Conservation (phyloP, 2,797 vertebrate genomes). For the Pseudocheirus occidentalis region DNA sequence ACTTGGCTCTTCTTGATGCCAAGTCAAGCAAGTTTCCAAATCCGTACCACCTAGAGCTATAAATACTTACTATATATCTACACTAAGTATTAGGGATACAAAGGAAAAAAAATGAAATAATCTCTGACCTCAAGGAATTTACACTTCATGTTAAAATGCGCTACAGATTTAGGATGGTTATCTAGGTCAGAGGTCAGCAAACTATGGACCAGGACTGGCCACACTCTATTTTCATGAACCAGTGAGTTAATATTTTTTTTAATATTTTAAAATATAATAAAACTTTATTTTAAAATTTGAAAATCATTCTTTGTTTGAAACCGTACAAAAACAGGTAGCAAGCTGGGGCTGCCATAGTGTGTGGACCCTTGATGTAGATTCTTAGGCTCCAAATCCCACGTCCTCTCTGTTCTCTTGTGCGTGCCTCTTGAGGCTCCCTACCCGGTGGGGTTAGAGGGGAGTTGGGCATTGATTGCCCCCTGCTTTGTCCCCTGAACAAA, state of each 20-base stretch:
- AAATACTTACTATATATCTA: neutral
- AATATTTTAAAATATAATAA: neutral
- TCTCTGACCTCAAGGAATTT: neutral
- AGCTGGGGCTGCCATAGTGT: neutral
- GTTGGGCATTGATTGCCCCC: neutral
- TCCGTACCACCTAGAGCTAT: neutral
- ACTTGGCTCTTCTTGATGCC: neutral
- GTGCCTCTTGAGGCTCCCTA: neutral
- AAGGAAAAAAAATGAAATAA: neutral
- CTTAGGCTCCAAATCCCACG: too few relatives aligned
- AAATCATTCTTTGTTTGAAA: neutral
- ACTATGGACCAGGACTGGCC: neutral
- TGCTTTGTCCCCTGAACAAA: neutral
- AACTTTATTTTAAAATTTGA: neutral
- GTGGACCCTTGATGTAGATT: neutral
- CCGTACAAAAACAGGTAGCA: neutral
- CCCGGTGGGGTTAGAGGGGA: neutral
- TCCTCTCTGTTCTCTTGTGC: neutral
- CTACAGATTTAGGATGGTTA: neutral
- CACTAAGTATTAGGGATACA: neutral
- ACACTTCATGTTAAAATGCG: neutral
- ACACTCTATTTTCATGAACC: neutral
- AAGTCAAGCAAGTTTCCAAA: neutral
- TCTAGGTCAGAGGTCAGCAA: neutral
- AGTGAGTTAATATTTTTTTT: neutral